A percentile compares a stretch with the other conserved stretches of the same genome.
These are phyloP conservation scores for Trachops cirrhosus DNA, from an alignment of 2,797 vertebrate species.

Conservation along the genomic window DNA sequence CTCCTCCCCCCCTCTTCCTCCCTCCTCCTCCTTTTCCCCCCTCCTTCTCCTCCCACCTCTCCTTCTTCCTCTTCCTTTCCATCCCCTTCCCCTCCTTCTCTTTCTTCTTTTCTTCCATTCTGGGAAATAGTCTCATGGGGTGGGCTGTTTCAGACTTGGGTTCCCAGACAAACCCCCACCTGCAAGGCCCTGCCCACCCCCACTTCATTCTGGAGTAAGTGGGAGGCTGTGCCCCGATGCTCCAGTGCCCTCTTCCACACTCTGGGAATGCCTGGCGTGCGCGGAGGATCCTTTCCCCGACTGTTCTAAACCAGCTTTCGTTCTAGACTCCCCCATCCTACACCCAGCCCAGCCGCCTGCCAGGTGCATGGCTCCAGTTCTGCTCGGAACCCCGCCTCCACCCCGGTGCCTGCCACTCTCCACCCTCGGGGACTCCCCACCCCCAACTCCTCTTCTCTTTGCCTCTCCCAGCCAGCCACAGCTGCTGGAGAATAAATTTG, in stretches of 20 bases:
- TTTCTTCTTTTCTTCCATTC: not conserved
- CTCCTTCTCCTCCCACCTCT: too few species aligned
- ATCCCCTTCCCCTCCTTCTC: too few species aligned
- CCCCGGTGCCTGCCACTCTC: slow-evolving; percentile 20
- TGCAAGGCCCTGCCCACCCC: not conserved
- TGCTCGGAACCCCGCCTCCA: not conserved
- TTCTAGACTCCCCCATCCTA: not conserved
- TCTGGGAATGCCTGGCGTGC: slow-evolving; percentile 4
- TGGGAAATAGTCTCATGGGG: slow-evolving; percentile 11
- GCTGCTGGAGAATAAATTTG: slow-evolving; percentile 73
- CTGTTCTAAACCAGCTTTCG: slow-evolving; percentile 28
- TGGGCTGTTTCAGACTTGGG: not conserved
- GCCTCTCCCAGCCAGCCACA: slow-evolving; percentile 45
- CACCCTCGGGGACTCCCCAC: not conserved
- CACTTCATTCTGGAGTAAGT: not conserved
- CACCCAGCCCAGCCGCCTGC: not conserved
- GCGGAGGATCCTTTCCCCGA: not conserved
- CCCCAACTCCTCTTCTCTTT: not conserved
- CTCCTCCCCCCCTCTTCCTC: too few species aligned
- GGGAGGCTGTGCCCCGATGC: slow-evolving; percentile 11
- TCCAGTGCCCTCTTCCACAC: not conserved
- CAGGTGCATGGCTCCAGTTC: slow-evolving; percentile 47
- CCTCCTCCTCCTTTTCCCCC: too few species aligned
- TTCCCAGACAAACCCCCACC: not conserved
- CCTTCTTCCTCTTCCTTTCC: too few species aligned